A percentile compares a stretch with the other conserved stretches of the same genome.
Conservation (phyloP, 1,140 invertebrate species). For the Meteorus sp. region DNA sequence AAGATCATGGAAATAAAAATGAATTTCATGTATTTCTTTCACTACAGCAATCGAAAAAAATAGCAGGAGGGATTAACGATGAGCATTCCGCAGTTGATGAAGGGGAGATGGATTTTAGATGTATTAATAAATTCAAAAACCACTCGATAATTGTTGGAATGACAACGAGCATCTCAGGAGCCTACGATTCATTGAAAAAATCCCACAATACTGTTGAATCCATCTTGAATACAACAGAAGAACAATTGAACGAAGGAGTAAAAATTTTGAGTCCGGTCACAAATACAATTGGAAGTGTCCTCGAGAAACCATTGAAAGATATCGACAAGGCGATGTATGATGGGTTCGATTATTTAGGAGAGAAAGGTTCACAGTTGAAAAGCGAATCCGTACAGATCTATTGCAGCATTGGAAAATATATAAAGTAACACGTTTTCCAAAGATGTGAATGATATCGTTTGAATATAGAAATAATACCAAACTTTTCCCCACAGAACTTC, state of each 20-base stretch:
- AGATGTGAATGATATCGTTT: too few species aligned
- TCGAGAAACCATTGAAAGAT: slow-evolving; percentile 56
- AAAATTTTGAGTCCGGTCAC: slow-evolving; percentile 42
- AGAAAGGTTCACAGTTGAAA: slow-evolving; percentile 57
- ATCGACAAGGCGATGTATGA: slow-evolving; percentile 57
- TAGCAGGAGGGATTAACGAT: slow-evolving; percentile 20
- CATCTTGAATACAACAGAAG: slow-evolving; percentile 35
- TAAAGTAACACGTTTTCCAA: too few species aligned
- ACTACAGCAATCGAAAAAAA: slow-evolving; percentile 42
- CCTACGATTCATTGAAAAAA: slow-evolving; percentile 36
- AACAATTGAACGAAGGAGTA: slow-evolving; percentile 36
- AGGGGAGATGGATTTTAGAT: slow-evolving; percentile 25
- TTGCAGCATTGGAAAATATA: too few species aligned
- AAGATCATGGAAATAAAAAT: too few species aligned
- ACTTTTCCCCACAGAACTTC: too few species aligned
- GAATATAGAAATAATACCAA: too few species aligned
- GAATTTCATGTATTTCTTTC: background rate
- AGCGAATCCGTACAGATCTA: slow-evolving; percentile 10
- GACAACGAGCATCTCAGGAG: slow-evolving; percentile 31
- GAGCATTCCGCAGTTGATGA: too few species aligned
- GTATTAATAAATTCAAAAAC: slow-evolving; percentile 31
- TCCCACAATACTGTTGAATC: slow-evolving; percentile 37
- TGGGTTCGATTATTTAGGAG: slow-evolving; percentile 58
- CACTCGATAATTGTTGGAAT: slow-evolving; percentile 35
- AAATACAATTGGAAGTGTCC: slow-evolving; percentile 31